phyloP scores from a whole-genome alignment of 2,888 invertebrate species.

The Digitonthophagus gazella region DNA sequence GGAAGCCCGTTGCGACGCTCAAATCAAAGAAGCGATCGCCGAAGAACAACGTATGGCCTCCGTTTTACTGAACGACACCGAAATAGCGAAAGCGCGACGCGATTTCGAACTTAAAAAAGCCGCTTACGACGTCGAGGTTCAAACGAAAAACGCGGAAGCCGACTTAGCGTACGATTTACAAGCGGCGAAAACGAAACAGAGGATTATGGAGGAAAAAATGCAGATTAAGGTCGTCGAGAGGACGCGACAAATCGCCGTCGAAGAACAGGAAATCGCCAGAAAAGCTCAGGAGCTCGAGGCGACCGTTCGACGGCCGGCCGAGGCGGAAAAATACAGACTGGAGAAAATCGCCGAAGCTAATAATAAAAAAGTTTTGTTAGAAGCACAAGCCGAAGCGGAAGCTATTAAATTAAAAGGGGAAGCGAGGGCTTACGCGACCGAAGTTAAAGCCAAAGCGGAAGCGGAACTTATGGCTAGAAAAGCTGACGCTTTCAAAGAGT shows the following conservation, averaged over 20 bases:
- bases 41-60: conserved; percentile 96
- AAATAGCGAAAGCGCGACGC: conserved; percentile 94
- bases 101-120: conserved; percentile 98
- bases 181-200: conserved; percentile 93
- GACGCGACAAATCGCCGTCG: conserved; percentile 57
- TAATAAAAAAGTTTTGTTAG: conserved; percentile 80
- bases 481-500: conserved; percentile 95
- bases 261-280: conserved; percentile 93
- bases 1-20: conserved; percentile 89
- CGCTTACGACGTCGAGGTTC: conserved; percentile 94
- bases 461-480: conserved; percentile 97
- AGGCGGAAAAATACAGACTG: conserved; percentile 87
- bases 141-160: conserved; percentile 90
- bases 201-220: conserved; percentile 93
- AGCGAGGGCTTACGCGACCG: conserved; percentile 90
- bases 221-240: conserved; percentile 68
- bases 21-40: conserved; percentile 92
- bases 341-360: conserved; percentile 96
- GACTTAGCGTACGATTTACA: conserved; percentile 91
- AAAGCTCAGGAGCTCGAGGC: conserved; percentile 92
- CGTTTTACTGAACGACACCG: conserved; percentile 91
- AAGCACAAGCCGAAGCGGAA: conserved; percentile 95
- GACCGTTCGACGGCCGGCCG: conserved; percentile 88
- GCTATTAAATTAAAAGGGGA: conserved; percentile 81
- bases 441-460: conserved; percentile 92